Base-by-base conservation (phyloP, 2,888 invertebrate genomes). In the Salpingus planirostris region DNA sequence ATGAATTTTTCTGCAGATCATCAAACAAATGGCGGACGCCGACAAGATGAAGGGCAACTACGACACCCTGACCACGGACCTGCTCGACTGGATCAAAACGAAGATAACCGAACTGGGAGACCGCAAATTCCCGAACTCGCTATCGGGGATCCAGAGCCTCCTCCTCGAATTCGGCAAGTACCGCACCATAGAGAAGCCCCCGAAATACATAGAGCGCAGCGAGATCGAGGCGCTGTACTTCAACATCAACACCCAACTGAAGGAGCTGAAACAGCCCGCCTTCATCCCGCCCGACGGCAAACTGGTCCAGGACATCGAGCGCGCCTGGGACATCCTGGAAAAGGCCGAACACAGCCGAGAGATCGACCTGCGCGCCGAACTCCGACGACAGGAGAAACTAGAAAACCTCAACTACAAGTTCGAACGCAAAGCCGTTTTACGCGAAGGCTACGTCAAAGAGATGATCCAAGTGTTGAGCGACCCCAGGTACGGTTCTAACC, bases 161-260 rank as follows among this genome's bases (percentile, higher is more conserved):
- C 67, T 97, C 47, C 66, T 88, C 31, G 73, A 80, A 21, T 98
- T 98, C 68, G 97, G 95, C 54, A 84, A 91, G 59, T 98, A 97
- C 65, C 73, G 96, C 47, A 96, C 93, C 1, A 81, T 89, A 26
- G 97, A 98, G 64, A 98, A 98, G 67, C 97, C 98, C 5, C 95
- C 96, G 42, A 97, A 90, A 61, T 96, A 96, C 66, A 91, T 85
- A 59, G 97, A 98, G 64, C 79, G 93, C 33, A 95, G 93, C 46
- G 96, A 97, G 68, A 88, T 96, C 49, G 95, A 98, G 66, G 97
- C 90, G 0, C 69, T 95, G 21, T 95, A 86, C 62, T 98, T 97
- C 66, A 85, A 91, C 59, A 93, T 98, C 50, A 97, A 97, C 65
- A 93, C 95, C 0, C 82, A 90, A 64, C 73, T 95, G 48, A 96